Evolutionary conservation across 2,113 vertebrate genomes (phyloP).

Genomic region (Chiloscyllium plagiosum): DNA sequence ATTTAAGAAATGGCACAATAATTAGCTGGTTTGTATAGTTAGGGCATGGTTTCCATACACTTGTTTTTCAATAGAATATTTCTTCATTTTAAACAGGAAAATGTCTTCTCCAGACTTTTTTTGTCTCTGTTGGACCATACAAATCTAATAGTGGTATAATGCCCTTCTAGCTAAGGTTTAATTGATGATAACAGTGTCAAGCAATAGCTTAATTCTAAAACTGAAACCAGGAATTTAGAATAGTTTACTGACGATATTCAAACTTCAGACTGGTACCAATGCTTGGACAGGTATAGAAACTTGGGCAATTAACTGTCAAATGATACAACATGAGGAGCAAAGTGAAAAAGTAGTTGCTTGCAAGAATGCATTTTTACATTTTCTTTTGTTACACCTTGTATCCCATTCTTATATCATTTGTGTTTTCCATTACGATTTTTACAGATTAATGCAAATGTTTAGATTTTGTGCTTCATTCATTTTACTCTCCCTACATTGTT

Average conservation of each 20-base stretch:
- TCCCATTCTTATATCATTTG: not conserved
- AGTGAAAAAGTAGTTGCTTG: not conserved
- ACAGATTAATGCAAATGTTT: not conserved
- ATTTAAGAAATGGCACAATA: not conserved
- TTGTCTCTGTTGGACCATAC: not conserved
- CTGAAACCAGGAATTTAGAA: not conserved
- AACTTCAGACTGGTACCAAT: not conserved
- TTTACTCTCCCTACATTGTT: not conserved
- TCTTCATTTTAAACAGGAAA: conserved; percentile 12
- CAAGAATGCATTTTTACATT: not conserved
- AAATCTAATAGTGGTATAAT: not conserved
- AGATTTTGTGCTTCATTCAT: not conserved
- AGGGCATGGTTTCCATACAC: too few relatives aligned
- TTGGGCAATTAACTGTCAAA: not conserved
- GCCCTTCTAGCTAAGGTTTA: not conserved
- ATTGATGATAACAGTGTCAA: not conserved
- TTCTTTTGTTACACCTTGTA: not conserved
- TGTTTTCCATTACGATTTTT: not conserved
- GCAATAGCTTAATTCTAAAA: not conserved
- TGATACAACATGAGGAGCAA: not conserved
- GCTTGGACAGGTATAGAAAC: not conserved
- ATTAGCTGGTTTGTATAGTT: not conserved
- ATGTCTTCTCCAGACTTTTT: not conserved
- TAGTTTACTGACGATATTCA: not conserved
- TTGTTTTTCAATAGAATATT: not conserved